Evolutionary conservation across 1,140 invertebrate genomes (phyloP), one percentile per base, ranked within the genome.

Genomic region (Apolygus lucorum): DNA sequence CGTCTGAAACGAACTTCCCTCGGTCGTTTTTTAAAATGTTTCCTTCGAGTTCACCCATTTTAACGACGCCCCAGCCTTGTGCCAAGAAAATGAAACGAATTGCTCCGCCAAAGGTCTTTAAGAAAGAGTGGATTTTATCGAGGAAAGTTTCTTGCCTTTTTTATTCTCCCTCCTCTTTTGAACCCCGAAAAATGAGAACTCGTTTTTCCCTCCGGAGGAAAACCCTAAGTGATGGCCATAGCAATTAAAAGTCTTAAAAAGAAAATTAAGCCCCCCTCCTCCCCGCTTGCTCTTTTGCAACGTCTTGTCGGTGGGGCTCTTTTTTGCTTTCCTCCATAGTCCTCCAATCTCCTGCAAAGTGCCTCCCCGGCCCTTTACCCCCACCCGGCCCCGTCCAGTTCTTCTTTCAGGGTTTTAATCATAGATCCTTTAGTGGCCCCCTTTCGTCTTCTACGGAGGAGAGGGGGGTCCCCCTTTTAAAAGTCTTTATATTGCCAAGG

Each of bases 221-320:
- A 11, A 11, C 54, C 54, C 22, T 11, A 54, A 68, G 42, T 73
- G 74, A 75, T 75, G 74, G 74, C 74, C 73, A 73, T 72, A 75
- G 74, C 74, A 75, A 75, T 75, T 75, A 75, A 75, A 75, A 75
- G 73, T 75, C 74, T 75, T 75, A 75, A 75, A 75, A 75, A 75
- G 74, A 75, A 75, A 75, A 75, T 75, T 74, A 73, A 75, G 70
- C 72, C 73, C 54, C 73, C 71, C 71, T 67, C 68, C 67, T 71
- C 28, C 27, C 28, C 52, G 52, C 54, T 63, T 70, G 34, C 24
- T 34, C 26, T n/a, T n/a, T 52, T 64, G 29, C 27, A 63, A 22
- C 29, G 17, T 29, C 52, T 17, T 49, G 17, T 49, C 8, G 54
- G 22, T 8, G 54, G 8, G 2, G 21, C 67, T 27, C 24, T 68